Evolutionary conservation across 2,113 vertebrate species (phyloP), one percentile per base, ranked within the genome.

Genomic region (Beaufortia kweichowensis): DNA sequence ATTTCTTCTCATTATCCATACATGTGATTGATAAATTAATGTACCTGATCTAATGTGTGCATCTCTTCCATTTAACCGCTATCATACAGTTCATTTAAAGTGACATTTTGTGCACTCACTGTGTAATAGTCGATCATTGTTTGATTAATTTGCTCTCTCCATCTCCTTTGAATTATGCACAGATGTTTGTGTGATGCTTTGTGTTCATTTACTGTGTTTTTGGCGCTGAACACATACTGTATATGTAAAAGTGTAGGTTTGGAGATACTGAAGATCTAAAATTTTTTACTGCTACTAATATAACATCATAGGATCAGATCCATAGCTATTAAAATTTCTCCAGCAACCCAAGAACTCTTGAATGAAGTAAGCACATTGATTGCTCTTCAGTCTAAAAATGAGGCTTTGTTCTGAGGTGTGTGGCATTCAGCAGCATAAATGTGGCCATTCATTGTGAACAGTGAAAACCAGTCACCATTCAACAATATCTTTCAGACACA

Each of bases 381-480:
- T 39, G 68, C 21, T 39, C 33, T 57, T 57, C 7, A 41, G 24
- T 14, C 39, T 3, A 71, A 71, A 26, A 46, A 50, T 1, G 9
- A 29, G 15, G 31, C 24, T 71, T 57, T 71, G 31, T 26, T 71
- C n/a, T 23, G 21, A 33, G 17, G 12, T 70, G 67, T 70, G 29
- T 39, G 31, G 10, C 39, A 17, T 70, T 70, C 31, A 17, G 23
- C 6, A 2, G 56, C 35, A 17, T 21, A 60, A 73, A 73, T 46
- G 56, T 21, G 15, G 6, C 23, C 70, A n/a, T 73, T 73, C 70
- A 28, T 60, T n/a, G 35, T 17, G 1, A 60, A 46, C 70, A 43
- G 35, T 73, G 33, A 29, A 61, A 56, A 39, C 12, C 29, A 55
- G 50, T 67, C 43, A 56, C 28, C 70, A 60, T 43, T 60, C 56